These are phyloP conservation scores for Columba janthina DNA, from an alignment of 2,113 vertebrate species.

Conservation along the genomic window DNA sequence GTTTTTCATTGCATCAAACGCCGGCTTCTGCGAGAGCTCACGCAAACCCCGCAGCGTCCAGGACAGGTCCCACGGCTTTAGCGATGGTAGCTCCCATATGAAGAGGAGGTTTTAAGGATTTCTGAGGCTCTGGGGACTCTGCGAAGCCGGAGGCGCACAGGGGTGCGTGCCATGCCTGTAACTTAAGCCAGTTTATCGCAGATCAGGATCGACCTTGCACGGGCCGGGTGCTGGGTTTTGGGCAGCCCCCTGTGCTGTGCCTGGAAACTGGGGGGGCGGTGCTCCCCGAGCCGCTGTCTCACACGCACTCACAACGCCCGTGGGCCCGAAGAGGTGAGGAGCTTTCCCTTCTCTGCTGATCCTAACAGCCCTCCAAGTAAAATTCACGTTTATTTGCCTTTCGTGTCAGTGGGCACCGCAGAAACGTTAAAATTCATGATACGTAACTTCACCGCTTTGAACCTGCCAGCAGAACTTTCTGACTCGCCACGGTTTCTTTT, in stretches of 20 bases:
- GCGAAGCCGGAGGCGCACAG: background rate
- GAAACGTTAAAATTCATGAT: background rate
- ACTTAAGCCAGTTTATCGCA: background rate
- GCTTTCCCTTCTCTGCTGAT: too few relatives aligned
- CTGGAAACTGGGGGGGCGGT: fast-evolving
- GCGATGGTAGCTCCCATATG: background rate
- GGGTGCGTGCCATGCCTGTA: background rate
- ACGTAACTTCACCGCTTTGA: background rate
- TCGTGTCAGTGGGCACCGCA: background rate
- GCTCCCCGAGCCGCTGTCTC: background rate
- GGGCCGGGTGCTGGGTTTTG: background rate
- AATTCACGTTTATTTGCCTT: background rate
- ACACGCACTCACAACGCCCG: too few relatives aligned
- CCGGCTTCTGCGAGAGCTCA: background rate
- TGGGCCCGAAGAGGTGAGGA: too few relatives aligned
- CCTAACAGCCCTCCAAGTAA: too few relatives aligned
- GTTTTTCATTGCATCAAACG: background rate
- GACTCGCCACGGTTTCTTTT: background rate
- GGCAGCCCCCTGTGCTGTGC: background rate
- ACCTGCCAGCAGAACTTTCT: background rate
- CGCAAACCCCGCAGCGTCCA: background rate
- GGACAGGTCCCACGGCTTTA: background rate
- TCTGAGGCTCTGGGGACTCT: background rate
- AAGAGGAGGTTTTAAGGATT: background rate
- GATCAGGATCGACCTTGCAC: background rate